phyloP scores from a whole-genome alignment of 2,888 invertebrate genomes.

The Syritta pipiens region DNA sequence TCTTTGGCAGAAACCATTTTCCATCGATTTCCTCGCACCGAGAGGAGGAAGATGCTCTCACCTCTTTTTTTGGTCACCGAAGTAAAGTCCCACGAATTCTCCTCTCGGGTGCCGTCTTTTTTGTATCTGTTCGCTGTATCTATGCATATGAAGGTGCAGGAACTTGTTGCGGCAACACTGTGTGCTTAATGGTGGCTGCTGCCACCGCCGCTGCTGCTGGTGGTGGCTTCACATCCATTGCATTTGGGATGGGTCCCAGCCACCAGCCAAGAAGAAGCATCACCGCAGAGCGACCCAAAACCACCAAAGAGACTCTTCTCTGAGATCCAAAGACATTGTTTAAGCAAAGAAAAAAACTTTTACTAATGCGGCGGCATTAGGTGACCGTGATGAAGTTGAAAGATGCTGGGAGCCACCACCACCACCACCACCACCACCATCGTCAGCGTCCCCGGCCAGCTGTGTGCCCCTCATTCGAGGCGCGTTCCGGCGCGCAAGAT shows the following conservation, averaged over 20 bases:
- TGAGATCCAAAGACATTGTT: constrained; percentile 40
- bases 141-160: constrained; percentile 36
- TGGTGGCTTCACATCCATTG: constrained; percentile 34
- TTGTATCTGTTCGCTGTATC: constrained; percentile 20
- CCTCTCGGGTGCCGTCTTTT: not conserved
- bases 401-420: constrained; percentile 37
- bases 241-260: constrained; percentile 61
- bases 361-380: constrained; percentile 59
- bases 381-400: constrained; percentile 63
- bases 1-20: constrained; percentile 26
- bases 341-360: constrained; percentile 51
- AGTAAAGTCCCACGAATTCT: constrained; percentile 58
- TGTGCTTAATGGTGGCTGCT: constrained; percentile 23
- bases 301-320: constrained; percentile 18
- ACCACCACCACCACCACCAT: not conserved
- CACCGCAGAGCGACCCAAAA: not conserved
- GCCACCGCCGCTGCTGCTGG: constrained; percentile 12
- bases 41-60: constrained; percentile 22
- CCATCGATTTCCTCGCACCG: constrained; percentile 38
- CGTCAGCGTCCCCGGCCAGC: constrained; percentile 28
- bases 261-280: constrained; percentile 15
- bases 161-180: constrained; percentile 58
- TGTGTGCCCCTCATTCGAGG: constrained; percentile 34
- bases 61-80: constrained; percentile 47
- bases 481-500: constrained; percentile 29